Evolutionary conservation across 2,888 invertebrate species (phyloP).

Genomic region (Timema cristinae): DNA sequence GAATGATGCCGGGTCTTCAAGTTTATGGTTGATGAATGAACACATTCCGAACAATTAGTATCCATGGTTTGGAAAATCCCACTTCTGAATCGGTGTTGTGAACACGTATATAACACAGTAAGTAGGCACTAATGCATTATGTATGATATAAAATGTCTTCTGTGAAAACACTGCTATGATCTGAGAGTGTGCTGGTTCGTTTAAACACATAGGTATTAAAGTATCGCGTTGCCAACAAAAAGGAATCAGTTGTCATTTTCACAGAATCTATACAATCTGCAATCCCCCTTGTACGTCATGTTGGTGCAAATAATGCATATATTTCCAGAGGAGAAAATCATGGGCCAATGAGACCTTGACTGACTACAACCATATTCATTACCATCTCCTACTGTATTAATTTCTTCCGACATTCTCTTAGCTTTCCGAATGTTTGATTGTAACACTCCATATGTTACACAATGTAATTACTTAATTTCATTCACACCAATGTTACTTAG

Average conservation of each 20-base stretch:
- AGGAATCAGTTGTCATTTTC: not conserved
- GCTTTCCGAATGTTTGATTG: not conserved
- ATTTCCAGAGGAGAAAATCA: not conserved
- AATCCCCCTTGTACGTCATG: not conserved
- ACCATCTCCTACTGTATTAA: not conserved
- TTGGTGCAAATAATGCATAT: not conserved
- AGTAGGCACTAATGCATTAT: conserved; percentile 3
- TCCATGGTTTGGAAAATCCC: not conserved
- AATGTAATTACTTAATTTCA: not conserved
- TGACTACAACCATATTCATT: not conserved
- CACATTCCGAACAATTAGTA: conserved; percentile 1
- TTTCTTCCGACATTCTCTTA: not conserved
- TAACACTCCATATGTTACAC: conserved; percentile 1
- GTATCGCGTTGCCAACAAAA: not conserved
- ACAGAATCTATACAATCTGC: not conserved
- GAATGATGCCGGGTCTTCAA: not conserved
- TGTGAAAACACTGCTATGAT: conserved; percentile 12
- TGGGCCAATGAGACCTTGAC: not conserved
- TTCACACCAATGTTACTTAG: not conserved
- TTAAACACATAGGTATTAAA: not conserved
- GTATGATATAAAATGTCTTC: not conserved
- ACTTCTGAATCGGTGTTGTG: not conserved
- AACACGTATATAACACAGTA: not conserved
- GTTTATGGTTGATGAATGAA: conserved; percentile 8
- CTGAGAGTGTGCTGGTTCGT: not conserved